Evolutionary conservation across 2,113 vertebrate species (phyloP), one percentile per base, ranked within the genome.

Genomic region (Ptilorrhoa leucosticta): DNA sequence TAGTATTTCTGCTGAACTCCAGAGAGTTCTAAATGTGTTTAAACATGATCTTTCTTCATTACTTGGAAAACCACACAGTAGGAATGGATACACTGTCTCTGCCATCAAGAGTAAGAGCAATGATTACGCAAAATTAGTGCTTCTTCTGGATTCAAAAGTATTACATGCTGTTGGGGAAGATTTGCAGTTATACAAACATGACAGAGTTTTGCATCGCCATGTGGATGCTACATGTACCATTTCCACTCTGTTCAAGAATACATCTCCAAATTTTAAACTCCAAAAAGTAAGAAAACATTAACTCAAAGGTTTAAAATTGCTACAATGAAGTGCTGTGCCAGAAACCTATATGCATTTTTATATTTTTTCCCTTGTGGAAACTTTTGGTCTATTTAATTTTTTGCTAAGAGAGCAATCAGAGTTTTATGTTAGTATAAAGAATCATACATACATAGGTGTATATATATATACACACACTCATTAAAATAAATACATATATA

Each of bases 401-500:
- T 58, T 47, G 6, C 21, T 54, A 60, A 22, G 9, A 58, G 7
- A 15, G 4, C 2, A 1, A 77, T 44, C 11, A 72, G 22, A 42
- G 75, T 53, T 83, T 83, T 37, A 65, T 6, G 16, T 37, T 19
- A 44, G 8, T 30, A 64, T 14, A 64, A 79, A 31, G 8, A 80
- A 39, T 24, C 50, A 54, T 13, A 5, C 17, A 5, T 5, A 31
- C 1, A 42, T 13, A n/a, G 1, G 30, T 10, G 35, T 3, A 12
- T 1, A 48, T 3, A 18, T 1, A 37, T 2, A 28, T 1, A 58
- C 7, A 45, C 8, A 39, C 3, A 26, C 8, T 31, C 6, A 23
- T 13, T 11, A 5, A 19, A 56, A 5, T n/a, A n/a, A 20, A 30
- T 30, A 31, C 2, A 50, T 2, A 44, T 1, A 35, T 1, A 44